Base-by-base conservation (phyloP, 2,113 vertebrate genomes). In the Etheostoma cragini region DNA sequence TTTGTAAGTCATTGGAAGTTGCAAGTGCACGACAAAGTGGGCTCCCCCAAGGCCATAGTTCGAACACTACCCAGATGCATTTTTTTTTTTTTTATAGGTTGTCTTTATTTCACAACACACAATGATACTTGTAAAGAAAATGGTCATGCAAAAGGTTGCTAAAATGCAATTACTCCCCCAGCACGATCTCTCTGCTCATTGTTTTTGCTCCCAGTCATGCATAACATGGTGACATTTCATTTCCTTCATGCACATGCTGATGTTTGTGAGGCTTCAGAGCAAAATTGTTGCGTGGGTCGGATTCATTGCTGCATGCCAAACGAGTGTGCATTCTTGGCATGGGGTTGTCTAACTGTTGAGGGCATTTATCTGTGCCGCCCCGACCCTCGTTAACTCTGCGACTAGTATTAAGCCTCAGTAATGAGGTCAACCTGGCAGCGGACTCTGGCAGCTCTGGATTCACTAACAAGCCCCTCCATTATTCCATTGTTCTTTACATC, bases 391-490 rank as follows among this genome's bases (percentile, higher is more conserved):
- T 62, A 65, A 47, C 61, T 72, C 72, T 61, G 46, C 62, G 74
- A 80, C 80, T 54, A 61, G 64, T 47, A 78, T 71, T 71, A 83
- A 91, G 69, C 76, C 63, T 15, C 60, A 63, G 64, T 89, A 92
- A 91, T 90, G 88, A 93, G 87, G 88, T 84, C 85, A 88, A 86
- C 85, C 72, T 53, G 81, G 66, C 76, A 61, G 57, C 53, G 63
- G 70, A 71, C 69, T 72, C 80, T 81, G 84, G 76, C 79, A 78
- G 63, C 83, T 57, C 73, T 58, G 46, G 62, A 78, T 68, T 52
- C 69, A 63, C 82, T 81, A 92, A 91, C 83, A 93, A 90, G 67
- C 85, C 47, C 56, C 70, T 78, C 84, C 76, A 89, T 91, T 76
- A 77, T 87, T 69, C 81, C 60, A 71, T 81, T 86, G 86, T 83